Evolutionary conservation across 2,797 vertebrate genomes (phyloP), one percentile per base, ranked within the genome.

Genomic region (Pangasius mekongensis): DNA sequence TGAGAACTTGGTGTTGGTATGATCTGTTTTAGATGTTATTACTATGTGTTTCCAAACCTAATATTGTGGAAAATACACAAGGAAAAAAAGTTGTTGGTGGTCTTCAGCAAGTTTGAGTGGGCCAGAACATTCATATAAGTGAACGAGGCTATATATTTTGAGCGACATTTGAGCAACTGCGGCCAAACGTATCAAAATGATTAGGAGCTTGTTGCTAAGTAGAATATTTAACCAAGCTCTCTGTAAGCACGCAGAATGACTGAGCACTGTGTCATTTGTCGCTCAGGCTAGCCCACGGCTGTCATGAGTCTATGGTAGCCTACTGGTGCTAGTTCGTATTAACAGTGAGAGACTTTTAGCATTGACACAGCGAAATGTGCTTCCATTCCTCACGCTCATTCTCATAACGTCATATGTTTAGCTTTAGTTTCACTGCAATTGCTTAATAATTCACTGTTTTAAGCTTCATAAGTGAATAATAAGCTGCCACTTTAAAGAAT

Each of bases 271-370:
- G 22, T 83, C 82, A 66, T 49, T 83, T 83, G 39, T 66, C 62
- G 18, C 27, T 83, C 82, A 83, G 60, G 27, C 60, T 49, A 66
- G 82, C 82, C 60, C 82, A 83, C 43, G 60, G 62, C 82, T 66
- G 80, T 64, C 80, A 64, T 20, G 58, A 47, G 80, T 64, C 56
- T 39, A 7, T 60, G 78, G 30, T 82, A 62, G 56, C 22, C 36
- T 27, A 64, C 6, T 4, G 36, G 56, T 47, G 36, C 36, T 24
- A 10, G 58, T 64, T 64, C 80, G n/a, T 58, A 43, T 62, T 47
- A 83, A 83, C 80, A 64, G 13, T 83, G 13, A 64, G 80, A 47
- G 54, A 52, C n/a, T 60, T 82, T 82, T 60, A 60, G 24, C 58
- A 64, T 11, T 14, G 80, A 83, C 24, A 64, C 39, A 43, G 36